Evolutionary conservation across 2,113 vertebrate species (phyloP).

Genomic region (Numida meleagris): DNA sequence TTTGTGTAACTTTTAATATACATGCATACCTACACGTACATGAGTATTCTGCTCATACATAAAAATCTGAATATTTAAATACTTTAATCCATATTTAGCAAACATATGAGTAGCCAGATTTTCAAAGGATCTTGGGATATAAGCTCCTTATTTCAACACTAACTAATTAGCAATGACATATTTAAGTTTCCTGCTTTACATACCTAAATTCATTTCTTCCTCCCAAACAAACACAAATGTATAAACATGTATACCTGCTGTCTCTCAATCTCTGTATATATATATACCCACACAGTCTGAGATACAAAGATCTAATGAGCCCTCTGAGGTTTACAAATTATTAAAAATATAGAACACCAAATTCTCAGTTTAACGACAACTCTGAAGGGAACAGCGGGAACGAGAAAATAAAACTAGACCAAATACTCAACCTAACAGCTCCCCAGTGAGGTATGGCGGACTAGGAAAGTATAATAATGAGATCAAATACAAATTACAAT

Average conservation of each 20-base stretch:
- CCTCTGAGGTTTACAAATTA: conserved; percentile 7
- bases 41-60: background rate
- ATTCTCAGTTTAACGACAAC: conserved; percentile 19
- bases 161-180: background rate
- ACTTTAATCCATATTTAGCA: background rate
- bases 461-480: conserved; percentile 50
- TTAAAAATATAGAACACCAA: conserved; percentile 47
- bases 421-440: conserved; percentile 53
- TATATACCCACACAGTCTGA: background rate
- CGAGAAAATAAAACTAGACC: conserved; percentile 59
- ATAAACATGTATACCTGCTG: background rate
- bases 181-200: background rate
- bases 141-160: background rate
- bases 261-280: background rate
- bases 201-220: background rate
- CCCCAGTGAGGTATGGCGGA: background rate
- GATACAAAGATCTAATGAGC: conserved; percentile 16
- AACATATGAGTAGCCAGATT: background rate
- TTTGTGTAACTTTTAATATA: background rate
- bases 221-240: background rate
- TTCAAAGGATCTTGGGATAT: background rate
- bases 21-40: background rate
- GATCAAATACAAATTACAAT: conserved; percentile 46
- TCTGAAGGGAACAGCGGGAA: conserved; percentile 36
- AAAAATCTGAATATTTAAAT: background rate